Conservation (phyloP, 2,797 vertebrate species). For the Momotus momota region DNA sequence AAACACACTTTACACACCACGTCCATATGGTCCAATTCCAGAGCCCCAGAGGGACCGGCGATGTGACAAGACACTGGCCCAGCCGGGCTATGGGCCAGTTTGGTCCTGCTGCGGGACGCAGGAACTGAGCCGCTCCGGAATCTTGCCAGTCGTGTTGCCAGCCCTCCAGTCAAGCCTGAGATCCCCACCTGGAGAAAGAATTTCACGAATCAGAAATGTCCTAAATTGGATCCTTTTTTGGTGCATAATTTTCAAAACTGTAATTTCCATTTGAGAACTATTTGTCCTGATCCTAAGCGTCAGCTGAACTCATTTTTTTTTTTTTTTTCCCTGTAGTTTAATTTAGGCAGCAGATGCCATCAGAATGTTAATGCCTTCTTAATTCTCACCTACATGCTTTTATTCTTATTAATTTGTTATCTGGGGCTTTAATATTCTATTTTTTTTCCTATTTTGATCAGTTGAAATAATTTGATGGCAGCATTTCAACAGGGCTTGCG, state of each 20-base stretch:
- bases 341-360: conserved; percentile 74
- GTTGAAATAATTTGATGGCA: conserved; percentile 68
- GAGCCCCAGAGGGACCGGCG: background rate
- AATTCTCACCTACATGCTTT: conserved; percentile 78
- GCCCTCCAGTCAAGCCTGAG: conserved; percentile 53
- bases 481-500: conserved; percentile 44
- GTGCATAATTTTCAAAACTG: conserved; percentile 70
- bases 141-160: conserved; percentile 31
- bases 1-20: background rate
- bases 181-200: conserved; percentile 69
- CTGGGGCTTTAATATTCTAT: conserved; percentile 69
- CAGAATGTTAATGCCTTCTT: conserved; percentile 75
- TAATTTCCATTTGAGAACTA: conserved; percentile 74
- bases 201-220: conserved; percentile 68
- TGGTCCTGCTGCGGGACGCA: background rate
- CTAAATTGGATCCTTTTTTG: conserved; percentile 70
- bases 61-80: background rate
- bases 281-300: conserved; percentile 71
- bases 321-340: conserved; percentile 62
- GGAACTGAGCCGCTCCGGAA: background rate
- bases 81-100: background rate
- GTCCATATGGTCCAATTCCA: background rate
- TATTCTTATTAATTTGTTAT: conserved; percentile 76
- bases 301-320: conserved; percentile 71
- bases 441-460: conserved; percentile 60